phyloP scores from a whole-genome alignment of 2,113 vertebrate species.

The Oryzias curvinotus region DNA sequence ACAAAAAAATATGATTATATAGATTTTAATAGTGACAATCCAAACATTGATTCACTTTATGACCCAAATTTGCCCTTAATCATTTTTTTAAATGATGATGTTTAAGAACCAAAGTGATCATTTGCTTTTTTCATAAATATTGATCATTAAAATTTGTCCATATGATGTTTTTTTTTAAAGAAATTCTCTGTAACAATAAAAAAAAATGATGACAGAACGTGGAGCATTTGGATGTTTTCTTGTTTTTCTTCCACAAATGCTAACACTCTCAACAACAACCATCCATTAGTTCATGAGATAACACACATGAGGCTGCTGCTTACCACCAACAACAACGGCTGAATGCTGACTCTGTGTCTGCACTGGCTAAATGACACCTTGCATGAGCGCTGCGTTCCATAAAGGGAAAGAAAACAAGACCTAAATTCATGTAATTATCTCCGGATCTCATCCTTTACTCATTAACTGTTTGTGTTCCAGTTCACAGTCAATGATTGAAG shows the following conservation, averaged over 20 bases:
- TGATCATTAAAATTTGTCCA: no score
- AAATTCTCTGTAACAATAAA: background rate
- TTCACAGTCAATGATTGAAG: conserved; percentile 30
- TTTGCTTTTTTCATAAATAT: no score
- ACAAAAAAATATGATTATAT: no score
- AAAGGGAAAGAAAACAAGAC: background rate
- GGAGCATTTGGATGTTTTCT: background rate
- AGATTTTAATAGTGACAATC: no score
- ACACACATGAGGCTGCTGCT: background rate
- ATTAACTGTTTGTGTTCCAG: conserved; percentile 14
- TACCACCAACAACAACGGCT: conserved; percentile 6
- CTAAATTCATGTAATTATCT: background rate
- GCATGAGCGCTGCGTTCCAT: no score
- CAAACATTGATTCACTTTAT: no score
- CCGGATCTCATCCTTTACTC: conserved; percentile 8
- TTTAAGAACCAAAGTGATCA: no score
- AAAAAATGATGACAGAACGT: background rate
- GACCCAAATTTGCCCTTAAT: no score
- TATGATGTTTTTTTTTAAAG: no score
- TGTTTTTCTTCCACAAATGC: conserved; percentile 5
- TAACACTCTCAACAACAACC: conserved; percentile 3
- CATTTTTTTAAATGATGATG: no score
- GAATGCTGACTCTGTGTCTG: conserved; percentile 17
- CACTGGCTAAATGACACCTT: background rate
- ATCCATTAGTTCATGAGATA: conserved; percentile 13